Conservation (phyloP, 2,888 invertebrate species). For the Selenia dentaria region DNA sequence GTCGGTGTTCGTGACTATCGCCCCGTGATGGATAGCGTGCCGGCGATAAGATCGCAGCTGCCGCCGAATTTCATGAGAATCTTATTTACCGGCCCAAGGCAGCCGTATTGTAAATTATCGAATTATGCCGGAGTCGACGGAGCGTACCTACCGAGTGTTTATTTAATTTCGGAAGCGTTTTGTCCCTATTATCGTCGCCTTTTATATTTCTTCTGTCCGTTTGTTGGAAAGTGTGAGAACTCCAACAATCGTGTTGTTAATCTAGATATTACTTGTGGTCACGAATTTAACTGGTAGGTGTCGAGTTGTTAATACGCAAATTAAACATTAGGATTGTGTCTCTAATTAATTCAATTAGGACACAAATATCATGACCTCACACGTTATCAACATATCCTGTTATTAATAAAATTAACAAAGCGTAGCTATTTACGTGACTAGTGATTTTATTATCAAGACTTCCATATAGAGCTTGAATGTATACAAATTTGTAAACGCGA, state of each 20-base stretch:
- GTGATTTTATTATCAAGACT: slow-evolving; percentile 4
- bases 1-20: slow-evolving; percentile 67
- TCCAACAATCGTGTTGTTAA: slow-evolving; percentile 55
- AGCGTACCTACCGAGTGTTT: slow-evolving; percentile 71
- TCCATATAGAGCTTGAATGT: slow-evolving; percentile 18
- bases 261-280: slow-evolving; percentile 60
- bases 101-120: slow-evolving; percentile 72
- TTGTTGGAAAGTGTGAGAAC: slow-evolving; percentile 66
- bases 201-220: slow-evolving; percentile 50
- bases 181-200: slow-evolving; percentile 65
- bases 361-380: neutral
- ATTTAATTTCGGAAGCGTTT: slow-evolving; percentile 75
- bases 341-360: slow-evolving; percentile 12
- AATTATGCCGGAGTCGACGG: slow-evolving; percentile 67
- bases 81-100: slow-evolving; percentile 70
- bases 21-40: slow-evolving; percentile 74
- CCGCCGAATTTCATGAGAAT: slow-evolving; percentile 77
- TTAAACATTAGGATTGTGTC: slow-evolving; percentile 20
- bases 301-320: slow-evolving; percentile 55
- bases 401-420: slow-evolving; percentile 14
- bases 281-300: slow-evolving; percentile 65
- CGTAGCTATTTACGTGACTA: slow-evolving; percentile 1
- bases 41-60: slow-evolving; percentile 67
- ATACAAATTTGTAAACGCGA: slow-evolving; percentile 28
- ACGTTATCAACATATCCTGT: slow-evolving; percentile 2